Evolutionary conservation across 2,113 vertebrate genomes (phyloP), one percentile per base, ranked within the genome.

Genomic region (Rhea americana): DNA sequence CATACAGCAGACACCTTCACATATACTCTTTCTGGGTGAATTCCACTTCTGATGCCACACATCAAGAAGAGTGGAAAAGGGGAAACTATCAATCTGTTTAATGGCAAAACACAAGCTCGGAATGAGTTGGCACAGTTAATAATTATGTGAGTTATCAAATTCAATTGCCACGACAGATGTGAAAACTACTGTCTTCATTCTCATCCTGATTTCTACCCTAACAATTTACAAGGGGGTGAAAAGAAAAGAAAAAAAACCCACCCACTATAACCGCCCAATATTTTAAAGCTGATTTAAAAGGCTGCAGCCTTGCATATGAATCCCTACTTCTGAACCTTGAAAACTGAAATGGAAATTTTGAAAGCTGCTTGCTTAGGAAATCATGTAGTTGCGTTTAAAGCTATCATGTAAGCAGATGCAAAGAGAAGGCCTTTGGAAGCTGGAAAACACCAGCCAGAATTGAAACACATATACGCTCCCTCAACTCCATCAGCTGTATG

Each of bases 341-440:
- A 35, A 35, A 35, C 35, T 35, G 19, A 75, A 66, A 41, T 4
- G 6, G 32, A 32, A 19, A 58, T 51, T 51, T 56, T 21, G 43
- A 86, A 87, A 82, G 56, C 51, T 77, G 24, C 28, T 74, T 56
- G 37, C 26, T 18, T 68, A 28, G 18, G 47, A 77, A 83, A 47
- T 12, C 30, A 35, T 1, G 5, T 5, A 70, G 68, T 1, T 50
- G 24, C 47, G 72, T 84, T 92, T 75, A 84, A 89, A 77, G 32
- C 32, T 56, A 80, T 12, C 10, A 30, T 0, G 0, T 2, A 37
- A 59, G 41, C 1, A 0, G 14, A n/a, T 71, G 82, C 58, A 85
- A 88, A 87, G 50, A 61, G 21, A 48, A 55, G 9, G 12, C 71
- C 43, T 73, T 45, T 37, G 13, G 63, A 87, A 85, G 35, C 22